phyloP scores from a whole-genome alignment of 2,113 vertebrate genomes.

The cat (Felis catus) region DNA sequence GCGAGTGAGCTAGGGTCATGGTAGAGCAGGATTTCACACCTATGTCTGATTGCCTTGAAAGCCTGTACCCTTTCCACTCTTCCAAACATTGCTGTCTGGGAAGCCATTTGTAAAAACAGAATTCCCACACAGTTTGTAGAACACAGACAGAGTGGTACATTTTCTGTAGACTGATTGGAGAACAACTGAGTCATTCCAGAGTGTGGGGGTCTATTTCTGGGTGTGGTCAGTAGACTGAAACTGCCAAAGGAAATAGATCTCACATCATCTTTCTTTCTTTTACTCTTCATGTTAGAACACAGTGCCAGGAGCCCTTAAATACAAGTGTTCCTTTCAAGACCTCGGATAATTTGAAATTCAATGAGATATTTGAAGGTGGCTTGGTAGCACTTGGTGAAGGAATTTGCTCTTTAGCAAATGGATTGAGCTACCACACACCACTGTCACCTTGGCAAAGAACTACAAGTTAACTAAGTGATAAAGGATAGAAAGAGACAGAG shows the following conservation, averaged over 20 bases:
- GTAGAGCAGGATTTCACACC: neutral
- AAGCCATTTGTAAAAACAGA: neutral
- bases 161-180: constrained; percentile 10
- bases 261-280: neutral
- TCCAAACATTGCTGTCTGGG: neutral
- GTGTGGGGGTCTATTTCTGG: neutral
- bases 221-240: neutral
- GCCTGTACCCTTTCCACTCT: neutral
- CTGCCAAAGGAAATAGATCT: neutral
- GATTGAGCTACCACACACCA: neutral
- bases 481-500: neutral
- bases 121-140: neutral
- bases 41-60: neutral
- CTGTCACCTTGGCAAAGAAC: neutral
- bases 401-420: neutral
- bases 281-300: neutral
- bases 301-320: neutral
- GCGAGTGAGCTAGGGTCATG: neutral
- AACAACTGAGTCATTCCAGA: neutral
- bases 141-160: neutral
- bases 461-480: constrained; percentile 54
- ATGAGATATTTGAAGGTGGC: neutral
- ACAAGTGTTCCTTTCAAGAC: neutral
- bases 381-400: neutral
- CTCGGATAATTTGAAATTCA: neutral